Base-by-base conservation (phyloP, 2,113 vertebrate species). In the Cebus imitator region DNA sequence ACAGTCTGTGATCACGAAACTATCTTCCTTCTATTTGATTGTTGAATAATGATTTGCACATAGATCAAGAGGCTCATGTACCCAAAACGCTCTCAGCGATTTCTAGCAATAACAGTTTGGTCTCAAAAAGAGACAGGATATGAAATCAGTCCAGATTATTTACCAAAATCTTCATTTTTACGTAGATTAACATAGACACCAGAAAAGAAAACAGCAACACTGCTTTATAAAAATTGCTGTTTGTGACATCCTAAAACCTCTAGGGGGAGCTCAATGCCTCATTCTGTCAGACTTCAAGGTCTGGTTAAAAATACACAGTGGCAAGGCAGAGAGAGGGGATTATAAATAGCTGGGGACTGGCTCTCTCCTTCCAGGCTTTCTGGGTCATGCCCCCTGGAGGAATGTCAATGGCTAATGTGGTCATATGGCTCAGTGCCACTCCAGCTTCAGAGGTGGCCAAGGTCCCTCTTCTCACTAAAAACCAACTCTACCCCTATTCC, bases 191-290 rank as follows among this genome's bases (percentile, higher is more conserved):
- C 12, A 50, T 64, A 75, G 87, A 70, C 27, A 58, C 27, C 12
- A 37, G 58, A 66, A 89, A 79, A 78, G 40, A 52, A 82, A 81
- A 57, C 4, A 10, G 40, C 32, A 70, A 64, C 17, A 7, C 1
- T 40, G 30, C 40, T 75, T 78, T 92, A 57, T 17, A 21, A 97
- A 75, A 70, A n/a, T 40, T 35, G 45, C 7, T 30, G 9, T n/a
- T 40, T 61, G 7, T 83, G 20, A 45, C 91, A 37, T 20, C 50
- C 23, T 20, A 58, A 30, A 40, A 5, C 97, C 97, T 75, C 90
- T 95, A 96, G 97, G 45, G 94, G 97, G 96, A 78, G 96, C 96
- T 48, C 95, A 8, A 50, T 5, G 72, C 52, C 88, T 68, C 90
- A 2, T 93, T 18, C 30, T n/a, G 45, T 18, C 45, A 68, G 30